Base-by-base conservation (phyloP, 2,888 invertebrate species). In the Lapara coniferarum region DNA sequence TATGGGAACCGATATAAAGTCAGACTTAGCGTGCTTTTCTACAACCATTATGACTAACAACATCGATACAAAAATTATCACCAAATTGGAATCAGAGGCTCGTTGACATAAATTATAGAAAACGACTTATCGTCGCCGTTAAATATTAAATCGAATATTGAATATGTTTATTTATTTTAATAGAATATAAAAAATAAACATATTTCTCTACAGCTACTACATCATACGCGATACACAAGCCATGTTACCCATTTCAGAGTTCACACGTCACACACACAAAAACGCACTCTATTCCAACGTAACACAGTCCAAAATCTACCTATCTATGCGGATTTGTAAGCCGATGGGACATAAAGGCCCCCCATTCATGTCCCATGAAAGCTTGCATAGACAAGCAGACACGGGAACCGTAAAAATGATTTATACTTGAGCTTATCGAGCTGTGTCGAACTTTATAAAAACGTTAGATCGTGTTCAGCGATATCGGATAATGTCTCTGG, bases 361-460 rank as follows among this genome's bases (percentile, higher is more conserved):
- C 80, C 87, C 82, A 90, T 92, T 90, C 90, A 89, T 78, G 85
- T 77, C 77, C 82, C 84, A 83, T 90, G 90, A 90, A 92, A 92
- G 91, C 85, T 84, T 87, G 88, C 88, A 87, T 89, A 91, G 89
- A 89, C 89, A 88, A 63, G 49, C 49, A 88, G 87, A 80, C 78
- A 81, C 74, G 84, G 81, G 75, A 81, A 86, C 86, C 85, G 88
- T 91, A 89, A 90, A 92, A 89, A 92, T 92, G 91, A 92, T 92
- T 91, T 92, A 93, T 90, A 85, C 81, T 74, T 81, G 83, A 85
- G 84, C 88, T 87, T 91, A 91, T 91, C 90, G 87, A 83, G 78
- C 83, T 84, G 80, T 88, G 85, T 90, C 86, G 85, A 87, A 86
- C 79, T 85, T 84, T 80, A 80, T 83, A 81, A 85, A 85, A 87